These are phyloP conservation scores for Salarias fasciatus DNA, from an alignment of 2,797 vertebrate genomes.

Conservation along the genomic window DNA sequence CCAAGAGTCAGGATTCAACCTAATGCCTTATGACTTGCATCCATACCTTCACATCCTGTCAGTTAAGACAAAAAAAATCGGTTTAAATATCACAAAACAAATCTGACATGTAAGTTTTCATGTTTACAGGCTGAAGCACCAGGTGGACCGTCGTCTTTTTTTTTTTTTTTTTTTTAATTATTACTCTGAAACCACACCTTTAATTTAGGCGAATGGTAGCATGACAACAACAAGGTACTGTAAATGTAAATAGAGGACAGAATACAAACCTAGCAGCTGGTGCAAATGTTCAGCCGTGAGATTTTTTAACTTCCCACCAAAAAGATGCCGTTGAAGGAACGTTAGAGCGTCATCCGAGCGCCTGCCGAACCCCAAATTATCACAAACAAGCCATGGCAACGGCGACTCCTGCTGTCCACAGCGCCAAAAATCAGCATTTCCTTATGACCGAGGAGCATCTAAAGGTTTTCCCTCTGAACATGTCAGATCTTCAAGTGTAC, in stretches of 20 bases:
- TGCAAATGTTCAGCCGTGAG: conserved; percentile 15
- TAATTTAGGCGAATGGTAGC: conserved; percentile 36
- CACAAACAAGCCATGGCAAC: conserved; percentile 38
- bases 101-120: conserved; percentile 18
- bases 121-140: conserved; percentile 50
- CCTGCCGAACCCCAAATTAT: conserved; percentile 27
- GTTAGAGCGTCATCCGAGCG: conserved; percentile 20
- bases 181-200: conserved; percentile 20
- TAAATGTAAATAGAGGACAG: conserved; percentile 13
- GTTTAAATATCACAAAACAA: conserved; percentile 26
- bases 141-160: conserved; percentile 16
- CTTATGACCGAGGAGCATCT: conserved; percentile 23
- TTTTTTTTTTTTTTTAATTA: not conserved
- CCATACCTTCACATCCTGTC: conserved; percentile 65
- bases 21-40: conserved; percentile 80
- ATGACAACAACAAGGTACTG: conserved; percentile 13
- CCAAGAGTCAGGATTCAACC: conserved; percentile 70
- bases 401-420: conserved; percentile 46
- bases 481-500: conserved; percentile 69
- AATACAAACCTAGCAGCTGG: conserved; percentile 8
- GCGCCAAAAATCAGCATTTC: conserved; percentile 40
- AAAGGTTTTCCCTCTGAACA: conserved; percentile 55
- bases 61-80: conserved; percentile 36
- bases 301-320: conserved; percentile 29
- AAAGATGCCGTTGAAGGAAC: conserved; percentile 30